Evolutionary conservation across 2,113 vertebrate species (phyloP).

Genomic region (Ciconia maguari): DNA sequence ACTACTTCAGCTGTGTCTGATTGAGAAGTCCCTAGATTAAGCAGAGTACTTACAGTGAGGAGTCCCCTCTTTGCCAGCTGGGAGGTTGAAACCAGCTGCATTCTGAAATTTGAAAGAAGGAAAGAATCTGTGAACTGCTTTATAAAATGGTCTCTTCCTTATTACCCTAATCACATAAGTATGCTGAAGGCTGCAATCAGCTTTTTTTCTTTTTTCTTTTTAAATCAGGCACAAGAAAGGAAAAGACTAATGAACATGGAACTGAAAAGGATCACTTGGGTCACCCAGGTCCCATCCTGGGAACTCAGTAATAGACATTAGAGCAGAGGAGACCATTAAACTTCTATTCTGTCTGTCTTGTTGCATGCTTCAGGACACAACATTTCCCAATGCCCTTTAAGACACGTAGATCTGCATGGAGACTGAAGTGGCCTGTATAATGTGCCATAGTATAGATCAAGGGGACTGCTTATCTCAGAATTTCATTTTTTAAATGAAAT

Average conservation of each 20-base stretch:
- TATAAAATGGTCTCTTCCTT: constrained; percentile 1
- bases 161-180: constrained; percentile 2
- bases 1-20: constrained; percentile 27
- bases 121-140: background rate
- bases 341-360: background rate
- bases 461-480: background rate
- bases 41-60: background rate
- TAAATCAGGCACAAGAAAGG: background rate
- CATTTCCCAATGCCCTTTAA: background rate
- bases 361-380: background rate
- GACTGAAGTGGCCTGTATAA: background rate
- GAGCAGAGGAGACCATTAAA: background rate
- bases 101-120: background rate
- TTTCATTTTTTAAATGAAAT: background rate
- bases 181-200: constrained; percentile 6
- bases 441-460: background rate
- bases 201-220: background rate
- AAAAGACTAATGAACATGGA: background rate
- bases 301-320: background rate
- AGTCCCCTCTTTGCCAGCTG: constrained; percentile 29
- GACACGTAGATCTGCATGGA: background rate
- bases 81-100: constrained; percentile 20
- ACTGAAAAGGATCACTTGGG: background rate
- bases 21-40: constrained; percentile 32
- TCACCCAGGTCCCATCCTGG: background rate